Percentiles rank a stretch among this genome's conserved stretches.
phyloP scores from a whole-genome alignment of 2,113 vertebrate genomes.

The Gambusia affinis region DNA sequence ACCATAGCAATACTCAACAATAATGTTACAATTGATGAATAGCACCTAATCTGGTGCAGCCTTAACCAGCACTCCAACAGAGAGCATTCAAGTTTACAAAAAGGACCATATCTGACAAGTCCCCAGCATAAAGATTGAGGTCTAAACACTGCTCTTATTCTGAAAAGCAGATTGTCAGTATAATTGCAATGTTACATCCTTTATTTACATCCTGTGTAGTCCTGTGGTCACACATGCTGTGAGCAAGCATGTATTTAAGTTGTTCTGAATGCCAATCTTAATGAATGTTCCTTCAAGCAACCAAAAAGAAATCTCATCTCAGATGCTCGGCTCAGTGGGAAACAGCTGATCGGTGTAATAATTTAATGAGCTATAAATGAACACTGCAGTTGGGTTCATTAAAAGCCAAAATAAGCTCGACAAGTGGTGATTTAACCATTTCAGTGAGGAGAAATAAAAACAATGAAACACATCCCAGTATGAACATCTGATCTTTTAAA shows the following conservation, averaged over 20 bases:
- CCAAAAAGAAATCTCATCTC: neutral
- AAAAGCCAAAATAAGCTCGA: neutral
- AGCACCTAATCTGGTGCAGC: neutral
- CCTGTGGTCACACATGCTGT: neutral
- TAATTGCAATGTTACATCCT: conserved; percentile 31
- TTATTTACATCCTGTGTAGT: conserved; percentile 16
- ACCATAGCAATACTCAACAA: neutral
- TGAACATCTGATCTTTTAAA: too few species aligned
- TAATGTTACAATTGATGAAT: neutral
- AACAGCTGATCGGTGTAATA: neutral
- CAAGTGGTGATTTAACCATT: neutral
- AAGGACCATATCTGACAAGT: conserved; percentile 20
- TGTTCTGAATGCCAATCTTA: conserved; percentile 18
- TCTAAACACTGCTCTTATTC: neutral
- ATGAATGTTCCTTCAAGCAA: conserved; percentile 19
- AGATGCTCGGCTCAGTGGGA: neutral
- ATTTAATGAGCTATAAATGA: neutral
- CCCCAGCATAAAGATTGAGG: conserved; percentile 6
- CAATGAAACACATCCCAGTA: too few species aligned
- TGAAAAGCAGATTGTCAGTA: conserved; percentile 17
- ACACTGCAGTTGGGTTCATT: neutral
- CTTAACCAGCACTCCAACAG: neutral
- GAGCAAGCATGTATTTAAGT: conserved; percentile 7
- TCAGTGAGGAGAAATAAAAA: neutral
- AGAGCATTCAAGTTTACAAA: conserved; percentile 18